These are phyloP conservation scores for Napeogenes sylphis DNA, from an alignment of 2,888 invertebrate genomes.

Conservation along the genomic window DNA sequence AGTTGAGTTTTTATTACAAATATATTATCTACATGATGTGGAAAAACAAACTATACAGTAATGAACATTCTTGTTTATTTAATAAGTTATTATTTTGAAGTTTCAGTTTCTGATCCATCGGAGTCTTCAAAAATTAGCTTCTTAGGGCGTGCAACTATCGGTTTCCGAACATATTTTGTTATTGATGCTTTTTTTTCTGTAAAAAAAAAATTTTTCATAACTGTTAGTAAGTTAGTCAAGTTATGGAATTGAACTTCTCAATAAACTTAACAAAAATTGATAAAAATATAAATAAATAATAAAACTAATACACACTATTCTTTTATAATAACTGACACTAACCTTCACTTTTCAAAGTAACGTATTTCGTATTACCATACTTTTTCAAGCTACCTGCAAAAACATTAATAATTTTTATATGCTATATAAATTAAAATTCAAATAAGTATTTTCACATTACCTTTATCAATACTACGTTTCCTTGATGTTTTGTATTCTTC, in stretches of 20 bases:
- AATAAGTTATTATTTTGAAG: too few species aligned
- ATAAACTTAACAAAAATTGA: too few species aligned
- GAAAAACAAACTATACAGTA: too few species aligned
- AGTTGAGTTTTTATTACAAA: too few species aligned
- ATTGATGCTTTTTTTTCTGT: slow-evolving; percentile 7
- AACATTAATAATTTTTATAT: not conserved
- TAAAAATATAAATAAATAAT: too few species aligned
- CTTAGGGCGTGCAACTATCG: slow-evolving; percentile 13
- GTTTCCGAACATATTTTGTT: slow-evolving; percentile 10
- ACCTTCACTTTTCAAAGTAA: slow-evolving; percentile 1
- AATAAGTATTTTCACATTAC: slow-evolving; percentile 6
- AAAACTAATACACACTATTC: too few species aligned
- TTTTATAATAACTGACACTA: not conserved
- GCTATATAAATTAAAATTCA: not conserved
- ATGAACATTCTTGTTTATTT: too few species aligned
- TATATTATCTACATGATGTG: too few species aligned
- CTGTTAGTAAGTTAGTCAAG: too few species aligned
- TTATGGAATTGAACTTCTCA: too few species aligned
- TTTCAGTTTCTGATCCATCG: slow-evolving; percentile 17
- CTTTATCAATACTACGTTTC: slow-evolving; percentile 16
- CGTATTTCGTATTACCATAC: not conserved
- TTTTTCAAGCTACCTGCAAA: not conserved
- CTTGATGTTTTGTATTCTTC: slow-evolving; percentile 18
- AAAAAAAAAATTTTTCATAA: too few species aligned
- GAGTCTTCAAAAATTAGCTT: slow-evolving; percentile 24